Evolutionary conservation across 2,888 invertebrate genomes (phyloP).

Genomic region (Tortricodes alternella): DNA sequence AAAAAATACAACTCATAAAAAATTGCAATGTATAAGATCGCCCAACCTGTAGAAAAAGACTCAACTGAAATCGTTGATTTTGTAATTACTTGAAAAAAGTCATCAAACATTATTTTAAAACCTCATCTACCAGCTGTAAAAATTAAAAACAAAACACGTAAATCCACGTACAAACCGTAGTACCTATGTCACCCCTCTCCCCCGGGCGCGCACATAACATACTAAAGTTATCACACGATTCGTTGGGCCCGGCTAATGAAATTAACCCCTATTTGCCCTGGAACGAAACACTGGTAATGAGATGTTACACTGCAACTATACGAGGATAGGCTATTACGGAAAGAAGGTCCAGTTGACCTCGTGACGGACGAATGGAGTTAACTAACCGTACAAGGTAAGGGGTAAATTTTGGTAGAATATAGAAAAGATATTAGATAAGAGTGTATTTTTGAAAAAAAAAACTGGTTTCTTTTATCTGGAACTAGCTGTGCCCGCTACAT

Average conservation of each 20-base stretch:
- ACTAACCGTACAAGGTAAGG: constrained; percentile 27
- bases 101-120: too few relatives aligned
- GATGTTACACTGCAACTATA: constrained; percentile 65
- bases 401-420: background rate
- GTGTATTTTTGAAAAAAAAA: too few relatives aligned
- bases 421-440: background rate
- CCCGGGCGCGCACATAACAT: constrained; percentile 71
- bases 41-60: too few relatives aligned
- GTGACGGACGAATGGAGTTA: constrained; percentile 18
- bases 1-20: too few relatives aligned
- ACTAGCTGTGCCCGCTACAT: too few relatives aligned
- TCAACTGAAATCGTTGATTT: too few relatives aligned
- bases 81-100: too few relatives aligned
- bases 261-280: constrained; percentile 74
- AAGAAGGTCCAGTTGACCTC: constrained; percentile 31
- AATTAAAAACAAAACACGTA: constrained; percentile 16
- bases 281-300: constrained; percentile 71
- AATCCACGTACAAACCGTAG: background rate
- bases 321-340: constrained; percentile 23
- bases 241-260: constrained; percentile 80
- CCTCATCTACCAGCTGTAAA: background rate
- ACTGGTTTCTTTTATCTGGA: too few relatives aligned
- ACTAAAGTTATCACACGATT: constrained; percentile 81
- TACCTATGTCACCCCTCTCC: too few relatives aligned
- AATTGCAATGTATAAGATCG: too few relatives aligned